These are phyloP conservation scores for Drosophila funebris DNA, from an alignment of 1,140 invertebrate genomes.

Conservation along the genomic window DNA sequence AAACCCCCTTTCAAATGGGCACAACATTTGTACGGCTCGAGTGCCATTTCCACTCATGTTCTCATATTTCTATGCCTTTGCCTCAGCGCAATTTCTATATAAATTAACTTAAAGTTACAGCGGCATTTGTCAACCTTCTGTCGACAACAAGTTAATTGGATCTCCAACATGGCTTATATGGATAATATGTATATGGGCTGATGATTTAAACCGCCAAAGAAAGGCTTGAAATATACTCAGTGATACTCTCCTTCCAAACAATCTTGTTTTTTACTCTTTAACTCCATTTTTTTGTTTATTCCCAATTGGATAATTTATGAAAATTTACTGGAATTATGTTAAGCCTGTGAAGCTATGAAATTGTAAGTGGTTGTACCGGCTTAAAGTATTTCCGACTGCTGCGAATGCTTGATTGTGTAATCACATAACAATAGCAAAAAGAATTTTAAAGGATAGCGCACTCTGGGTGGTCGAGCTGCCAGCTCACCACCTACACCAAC, in stretches of 20 bases:
- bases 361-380: neutral
- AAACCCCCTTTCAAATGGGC: slow-evolving; percentile 43
- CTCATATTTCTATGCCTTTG: slow-evolving; percentile 29
- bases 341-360: too few relatives aligned
- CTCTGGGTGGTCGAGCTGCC: neutral
- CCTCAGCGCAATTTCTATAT: neutral
- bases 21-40: slow-evolving; percentile 63
- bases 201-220: too few relatives aligned
- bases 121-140: slow-evolving; percentile 3
- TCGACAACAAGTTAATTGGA: slow-evolving; percentile 35
- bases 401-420: neutral
- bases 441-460: neutral
- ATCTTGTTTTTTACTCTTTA: too few relatives aligned
- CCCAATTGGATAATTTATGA: too few relatives aligned
- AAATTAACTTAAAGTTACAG: slow-evolving; percentile 74
- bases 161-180: neutral
- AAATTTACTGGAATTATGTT: too few relatives aligned
- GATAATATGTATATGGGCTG: neutral
- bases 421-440: neutral
- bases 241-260: too few relatives aligned
- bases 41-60: slow-evolving; percentile 26
- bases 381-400: neutral
- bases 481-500: neutral
- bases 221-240: too few relatives aligned
- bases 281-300: too few relatives aligned